phyloP scores from a whole-genome alignment of 2,797 vertebrate genomes.

The Megaceryle alcyon region DNA sequence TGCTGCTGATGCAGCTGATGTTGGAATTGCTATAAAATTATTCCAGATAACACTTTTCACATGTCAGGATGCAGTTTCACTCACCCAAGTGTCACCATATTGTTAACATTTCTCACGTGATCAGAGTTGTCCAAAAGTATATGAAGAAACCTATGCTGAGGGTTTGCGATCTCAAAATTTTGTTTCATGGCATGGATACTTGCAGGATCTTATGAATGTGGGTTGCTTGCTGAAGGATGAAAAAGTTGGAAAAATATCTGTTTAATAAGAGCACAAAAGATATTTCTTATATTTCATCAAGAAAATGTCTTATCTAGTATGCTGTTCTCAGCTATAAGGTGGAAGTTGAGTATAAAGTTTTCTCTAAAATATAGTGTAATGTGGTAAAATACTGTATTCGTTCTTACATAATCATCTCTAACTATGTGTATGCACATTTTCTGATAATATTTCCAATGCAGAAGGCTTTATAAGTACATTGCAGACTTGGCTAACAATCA shows the following conservation, averaged over 20 bases:
- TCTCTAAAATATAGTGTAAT: neutral
- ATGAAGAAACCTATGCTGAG: neutral
- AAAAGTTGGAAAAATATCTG: neutral
- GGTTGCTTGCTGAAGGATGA: neutral
- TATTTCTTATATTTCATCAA: neutral
- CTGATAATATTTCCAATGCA: neutral
- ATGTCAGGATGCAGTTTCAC: neutral
- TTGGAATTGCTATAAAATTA: neutral
- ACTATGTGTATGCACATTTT: neutral
- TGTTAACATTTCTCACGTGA: neutral
- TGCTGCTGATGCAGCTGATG: neutral
- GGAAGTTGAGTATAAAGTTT: neutral
- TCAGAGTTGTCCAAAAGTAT: neutral
- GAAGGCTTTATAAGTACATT: neutral
- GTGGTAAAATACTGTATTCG: neutral
- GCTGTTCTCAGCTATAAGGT: neutral
- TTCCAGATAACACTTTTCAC: neutral
- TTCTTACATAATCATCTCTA: neutral
- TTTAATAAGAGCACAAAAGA: neutral
- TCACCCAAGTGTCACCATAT: fast-evolving
- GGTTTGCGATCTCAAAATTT: neutral
- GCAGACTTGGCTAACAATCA: neutral
- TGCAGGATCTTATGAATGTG: neutral
- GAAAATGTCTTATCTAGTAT: neutral
- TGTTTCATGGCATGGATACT: neutral